Evolutionary conservation across 2,888 invertebrate species (phyloP).

Genomic region (Drosophila cognata): DNA sequence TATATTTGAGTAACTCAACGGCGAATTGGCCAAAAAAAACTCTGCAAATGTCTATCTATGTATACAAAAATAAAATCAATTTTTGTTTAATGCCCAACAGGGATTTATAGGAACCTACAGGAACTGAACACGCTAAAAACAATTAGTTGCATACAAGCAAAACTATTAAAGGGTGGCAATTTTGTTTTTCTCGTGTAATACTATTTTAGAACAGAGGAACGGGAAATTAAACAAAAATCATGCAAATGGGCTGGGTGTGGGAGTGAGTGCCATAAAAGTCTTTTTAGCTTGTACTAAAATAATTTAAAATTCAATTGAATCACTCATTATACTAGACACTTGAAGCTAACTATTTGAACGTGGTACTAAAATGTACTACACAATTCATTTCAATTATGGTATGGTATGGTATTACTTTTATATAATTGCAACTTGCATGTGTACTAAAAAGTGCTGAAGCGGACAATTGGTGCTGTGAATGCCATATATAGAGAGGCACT

Average conservation of each 20-base stretch:
- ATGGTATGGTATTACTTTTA: slow-evolving; percentile 17
- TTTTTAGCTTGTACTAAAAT: slow-evolving; percentile 51
- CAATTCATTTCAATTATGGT: slow-evolving; percentile 41
- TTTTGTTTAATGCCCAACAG: slow-evolving; percentile 39
- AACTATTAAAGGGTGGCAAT: slow-evolving; percentile 38
- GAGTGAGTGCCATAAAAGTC: slow-evolving; percentile 33
- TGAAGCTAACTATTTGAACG: slow-evolving; percentile 40
- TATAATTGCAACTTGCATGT: slow-evolving; percentile 53
- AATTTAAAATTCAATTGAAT: slow-evolving; percentile 34
- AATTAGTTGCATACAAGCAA: slow-evolving; percentile 21
- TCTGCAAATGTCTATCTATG: slow-evolving; percentile 17
- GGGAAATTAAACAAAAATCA: not conserved
- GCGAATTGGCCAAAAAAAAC: slow-evolving; percentile 24
- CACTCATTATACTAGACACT: slow-evolving; percentile 20
- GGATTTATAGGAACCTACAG: slow-evolving; percentile 35
- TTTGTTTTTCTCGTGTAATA: slow-evolving; percentile 62
- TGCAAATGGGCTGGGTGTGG: not conserved
- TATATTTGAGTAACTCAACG: slow-evolving; percentile 54
- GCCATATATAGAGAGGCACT: slow-evolving; percentile 54
- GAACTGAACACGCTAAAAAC: slow-evolving; percentile 70
- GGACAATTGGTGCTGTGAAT: slow-evolving; percentile 61
- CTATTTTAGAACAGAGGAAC: slow-evolving; percentile 61
- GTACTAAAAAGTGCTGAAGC: slow-evolving; percentile 71
- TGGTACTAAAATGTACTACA: slow-evolving; percentile 47
- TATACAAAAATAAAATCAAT: slow-evolving; percentile 46